A percentile compares a stretch with the other conserved stretches of the same genome.
phyloP scores from a whole-genome alignment of 2,113 vertebrate species.

The Mungos mungo region DNA sequence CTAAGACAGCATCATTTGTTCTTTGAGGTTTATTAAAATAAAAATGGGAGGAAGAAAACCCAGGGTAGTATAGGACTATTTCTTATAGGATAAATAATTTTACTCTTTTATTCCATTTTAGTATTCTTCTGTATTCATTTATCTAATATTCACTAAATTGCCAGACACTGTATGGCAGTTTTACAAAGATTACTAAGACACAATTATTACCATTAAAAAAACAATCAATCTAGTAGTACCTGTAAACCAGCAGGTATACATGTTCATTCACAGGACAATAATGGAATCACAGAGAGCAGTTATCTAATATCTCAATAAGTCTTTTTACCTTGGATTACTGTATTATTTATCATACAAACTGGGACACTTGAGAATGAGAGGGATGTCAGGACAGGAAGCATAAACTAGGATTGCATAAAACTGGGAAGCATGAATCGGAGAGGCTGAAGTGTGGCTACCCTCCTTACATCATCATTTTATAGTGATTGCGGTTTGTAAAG shows the following conservation, averaged over 20 bases:
- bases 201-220: not conserved
- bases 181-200: constrained; percentile 2
- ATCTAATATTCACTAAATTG: not conserved
- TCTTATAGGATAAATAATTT: not conserved
- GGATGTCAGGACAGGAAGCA: not conserved
- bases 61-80: not conserved
- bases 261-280: not conserved
- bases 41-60: not conserved
- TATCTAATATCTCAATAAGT: not conserved
- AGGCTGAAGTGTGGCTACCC: not conserved
- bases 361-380: not conserved
- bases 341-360: not conserved
- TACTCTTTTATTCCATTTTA: not conserved
- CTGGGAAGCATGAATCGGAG: not conserved
- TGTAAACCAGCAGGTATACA: not conserved
- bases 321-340: not conserved
- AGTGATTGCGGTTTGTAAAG: not conserved
- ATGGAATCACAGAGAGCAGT: not conserved
- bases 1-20: constrained; percentile 7
- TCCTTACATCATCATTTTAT: not conserved
- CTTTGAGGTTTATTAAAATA: constrained; percentile 36
- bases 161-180: not conserved
- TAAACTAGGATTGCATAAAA: not conserved
- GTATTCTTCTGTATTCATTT: not conserved
- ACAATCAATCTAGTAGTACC: not conserved